Base-by-base conservation (phyloP, 2,797 vertebrate genomes). In the Psittacula echo region DNA sequence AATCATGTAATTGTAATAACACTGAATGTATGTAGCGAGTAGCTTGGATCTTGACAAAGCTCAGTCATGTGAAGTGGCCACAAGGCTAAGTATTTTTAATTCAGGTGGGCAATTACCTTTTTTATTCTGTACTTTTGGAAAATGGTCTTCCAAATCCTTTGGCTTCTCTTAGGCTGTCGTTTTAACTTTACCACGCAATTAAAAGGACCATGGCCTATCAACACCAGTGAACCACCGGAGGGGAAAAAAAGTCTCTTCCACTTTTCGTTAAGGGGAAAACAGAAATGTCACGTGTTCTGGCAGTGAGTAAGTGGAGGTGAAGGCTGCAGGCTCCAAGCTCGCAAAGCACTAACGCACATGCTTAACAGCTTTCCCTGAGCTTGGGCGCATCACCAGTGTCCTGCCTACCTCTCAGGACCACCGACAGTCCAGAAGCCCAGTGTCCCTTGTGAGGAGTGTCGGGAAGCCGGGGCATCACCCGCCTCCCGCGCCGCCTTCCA, bases 371-470 rank as follows among this genome's bases (percentile, higher is more conserved):
- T 37, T n/a, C 2, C 8, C 42, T 4, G 54, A 53, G 65, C 84
- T 62, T 2, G 48, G 29, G 10, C 80, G 54, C 22, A 37, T 27
- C 73, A 9, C 61, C 27, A 5, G 7, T 13, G 23, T 44, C 78
- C n/a, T 58, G 37, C 65, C 74, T 4, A 32, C 39, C 48, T 10
- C 17, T 10, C 30, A 6, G 4, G 23, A 4, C 30, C 58, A 13
- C 1, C 2, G 20, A 8, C 50, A n/a, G 24, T 3, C 3, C 20
- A 41, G 11, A 14, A 41, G 7, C 50, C 13, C 44, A 4, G 10
- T 17, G 58, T 8, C 23, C 32, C 45, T 7, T 7, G 24, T 26
- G 30, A 34, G 8, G 29, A 34, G 16, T 2, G 45, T 24, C 14
- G n/a, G 41, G 24, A 42, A 47, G 24, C 41, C 8, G 8, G 19